Evolutionary conservation across 1,140 invertebrate species (phyloP).

Genomic region (Drosophila prosaltans): DNA sequence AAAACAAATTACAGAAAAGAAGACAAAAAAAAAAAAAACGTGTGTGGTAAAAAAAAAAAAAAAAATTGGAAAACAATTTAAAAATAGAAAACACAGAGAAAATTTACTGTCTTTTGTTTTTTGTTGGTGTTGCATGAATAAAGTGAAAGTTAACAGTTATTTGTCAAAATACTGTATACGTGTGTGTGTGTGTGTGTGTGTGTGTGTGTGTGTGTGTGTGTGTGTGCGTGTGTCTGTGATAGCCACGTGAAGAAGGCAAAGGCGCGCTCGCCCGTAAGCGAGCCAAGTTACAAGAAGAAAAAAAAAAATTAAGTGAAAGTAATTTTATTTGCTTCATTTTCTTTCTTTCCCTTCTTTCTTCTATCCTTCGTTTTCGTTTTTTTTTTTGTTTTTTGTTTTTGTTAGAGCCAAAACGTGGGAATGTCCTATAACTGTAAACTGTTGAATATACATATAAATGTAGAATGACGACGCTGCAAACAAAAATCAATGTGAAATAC

Average conservation of each 20-base stretch:
- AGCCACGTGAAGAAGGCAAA: conserved; percentile 77
- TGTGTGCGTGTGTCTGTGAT: conserved; percentile 35
- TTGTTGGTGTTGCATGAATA: background rate
- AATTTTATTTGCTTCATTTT: conserved; percentile 36
- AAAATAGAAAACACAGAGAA: background rate
- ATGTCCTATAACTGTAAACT: conserved; percentile 57
- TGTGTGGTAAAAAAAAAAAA: conserved; percentile 15
- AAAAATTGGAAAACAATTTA: background rate
- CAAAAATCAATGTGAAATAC: conserved; percentile 77
- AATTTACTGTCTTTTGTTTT: conserved; percentile 23
- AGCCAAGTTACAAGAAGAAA: conserved; percentile 30
- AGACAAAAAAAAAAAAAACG: conserved; percentile 15
- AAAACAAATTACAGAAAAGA: background rate
- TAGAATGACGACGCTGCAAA: conserved; percentile 79
- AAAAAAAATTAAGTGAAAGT: conserved; percentile 56
- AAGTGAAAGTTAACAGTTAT: conserved; percentile 20
- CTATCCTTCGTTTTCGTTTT: background rate
- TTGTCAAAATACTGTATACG: conserved; percentile 13
- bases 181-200: conserved; percentile 22
- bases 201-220: conserved; percentile 6
- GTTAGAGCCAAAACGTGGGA: conserved; percentile 16
- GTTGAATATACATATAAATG: conserved; percentile 81
- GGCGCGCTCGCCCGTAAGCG: conserved; percentile 43
- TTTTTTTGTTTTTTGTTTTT: conserved; percentile 1
- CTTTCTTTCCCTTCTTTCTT: conserved; percentile 1